Base-by-base conservation (phyloP, 1,140 invertebrate genomes). In the Rhyacophila brunnea region DNA sequence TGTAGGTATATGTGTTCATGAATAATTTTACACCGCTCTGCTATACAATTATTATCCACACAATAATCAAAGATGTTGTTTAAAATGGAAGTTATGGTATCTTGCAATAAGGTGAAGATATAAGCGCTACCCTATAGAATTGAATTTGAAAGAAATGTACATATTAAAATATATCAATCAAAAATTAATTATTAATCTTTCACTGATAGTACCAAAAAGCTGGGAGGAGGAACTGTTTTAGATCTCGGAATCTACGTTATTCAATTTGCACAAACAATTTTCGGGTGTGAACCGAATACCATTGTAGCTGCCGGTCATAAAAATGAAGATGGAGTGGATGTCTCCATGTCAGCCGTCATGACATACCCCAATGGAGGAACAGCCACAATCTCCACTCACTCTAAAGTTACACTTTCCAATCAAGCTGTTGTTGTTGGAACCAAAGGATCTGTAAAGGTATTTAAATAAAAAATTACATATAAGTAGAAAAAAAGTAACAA, bases 241-340 rank as follows among this genome's bases (percentile, higher is more conserved):
- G 92, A 95, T 71, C 74, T 96, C 38, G 94, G 93, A 0, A 79
- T 95, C 17, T 97, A 97, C 69, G 71, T 79, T 4, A 71, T 95
- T 11, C 92, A 96, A 68, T 84, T 90, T 14, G 83, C 85, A 0
- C 83, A 83, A 60, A 83, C 85, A 60, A 78, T 90, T n/a, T 93
- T 87, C 67, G 77, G 83, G 58, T 82, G 85, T 10, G 79, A 82
- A 55, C 87, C 88, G 5, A 76, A 82, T 19, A 78, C 72, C 17
- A 77, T 89, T 34, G 82, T 78, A 58, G 81, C 86, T 1, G 70
- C 71, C 32, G 91, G 91, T 19, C 74, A 81, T 48, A 68, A 91
- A 14, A 92, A 88, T 67, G 69, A 79, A 14, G 75, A 85, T 6
- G 89, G 87, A 10, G 85, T 90, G 4, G 91, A 93, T 68, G 70